A percentile compares a stretch with the other conserved stretches of the same genome.
These are phyloP conservation scores for Cyprinella venusta DNA, from an alignment of 2,797 vertebrate genomes.

Conservation along the genomic window DNA sequence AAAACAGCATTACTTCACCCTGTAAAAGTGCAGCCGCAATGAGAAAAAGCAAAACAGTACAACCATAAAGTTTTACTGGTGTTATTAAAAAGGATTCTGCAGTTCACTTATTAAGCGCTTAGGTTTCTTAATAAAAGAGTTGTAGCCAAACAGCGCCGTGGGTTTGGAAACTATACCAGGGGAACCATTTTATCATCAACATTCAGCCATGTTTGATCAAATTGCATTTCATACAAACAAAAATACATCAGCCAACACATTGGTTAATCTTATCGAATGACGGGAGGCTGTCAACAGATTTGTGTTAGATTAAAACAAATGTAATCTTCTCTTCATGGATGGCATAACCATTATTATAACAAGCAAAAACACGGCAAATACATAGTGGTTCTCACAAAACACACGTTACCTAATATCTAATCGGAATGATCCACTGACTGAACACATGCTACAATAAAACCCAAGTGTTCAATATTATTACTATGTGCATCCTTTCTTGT, in stretches of 20 bases:
- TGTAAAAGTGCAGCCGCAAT: constrained; percentile 34
- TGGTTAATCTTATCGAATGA: neutral
- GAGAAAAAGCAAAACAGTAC: constrained; percentile 40
- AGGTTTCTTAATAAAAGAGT: constrained; percentile 42
- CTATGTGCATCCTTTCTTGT: neutral
- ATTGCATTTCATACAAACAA: neutral
- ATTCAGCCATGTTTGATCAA: constrained; percentile 10
- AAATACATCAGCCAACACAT: neutral
- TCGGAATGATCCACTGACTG: neutral
- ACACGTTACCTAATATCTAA: neutral
- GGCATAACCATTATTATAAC: neutral
- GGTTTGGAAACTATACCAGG: constrained; percentile 21
- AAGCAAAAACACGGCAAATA: neutral
- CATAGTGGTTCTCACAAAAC: neutral
- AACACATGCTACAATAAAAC: constrained; percentile 10
- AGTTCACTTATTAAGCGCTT: constrained; percentile 10
- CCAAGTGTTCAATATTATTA: constrained; percentile 3
- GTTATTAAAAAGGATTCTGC: constrained; percentile 34
- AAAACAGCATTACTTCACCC: constrained; percentile 34
- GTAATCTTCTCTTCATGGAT: neutral
- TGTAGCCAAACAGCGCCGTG: constrained; percentile 7
- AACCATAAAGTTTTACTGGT: constrained; percentile 42
- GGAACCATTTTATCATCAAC: constrained; percentile 21
- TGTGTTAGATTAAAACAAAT: constrained; percentile 7
- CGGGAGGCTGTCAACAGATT: neutral